Conservation (phyloP, 2,888 invertebrate genomes). For the Nomada flava region DNA sequence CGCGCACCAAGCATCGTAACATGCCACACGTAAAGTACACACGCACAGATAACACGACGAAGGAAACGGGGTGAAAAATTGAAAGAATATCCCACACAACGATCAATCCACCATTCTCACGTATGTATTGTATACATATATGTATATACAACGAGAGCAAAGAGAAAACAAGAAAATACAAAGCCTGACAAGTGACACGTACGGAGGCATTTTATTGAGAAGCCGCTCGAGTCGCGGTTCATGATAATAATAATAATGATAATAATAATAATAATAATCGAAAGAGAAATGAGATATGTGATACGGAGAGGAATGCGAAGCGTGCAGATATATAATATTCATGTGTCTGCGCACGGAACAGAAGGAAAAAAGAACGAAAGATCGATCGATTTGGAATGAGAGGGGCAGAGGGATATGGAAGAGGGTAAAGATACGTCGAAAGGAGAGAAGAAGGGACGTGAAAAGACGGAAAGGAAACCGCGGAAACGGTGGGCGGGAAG, state of each 20-base stretch:
- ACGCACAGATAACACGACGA: slow-evolving; percentile 16
- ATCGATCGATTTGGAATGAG: background rate
- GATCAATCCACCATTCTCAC: slow-evolving; percentile 46
- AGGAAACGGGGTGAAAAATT: slow-evolving; percentile 1
- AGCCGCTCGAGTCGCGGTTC: slow-evolving; percentile 75
- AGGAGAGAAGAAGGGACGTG: slow-evolving; percentile 10
- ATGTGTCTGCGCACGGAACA: background rate
- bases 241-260: slow-evolving; percentile 47
- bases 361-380: slow-evolving; percentile 10
- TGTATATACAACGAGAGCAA: slow-evolving; percentile 57
- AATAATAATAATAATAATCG: slow-evolving; percentile 34
- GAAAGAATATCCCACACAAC: slow-evolving; percentile 40
- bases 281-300: slow-evolving; percentile 29
- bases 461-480: slow-evolving; percentile 16
- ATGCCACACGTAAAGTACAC: background rate
- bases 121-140: slow-evolving; percentile 32
- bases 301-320: slow-evolving; percentile 25
- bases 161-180: slow-evolving; percentile 61
- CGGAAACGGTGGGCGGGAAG: background rate
- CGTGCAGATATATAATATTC: background rate
- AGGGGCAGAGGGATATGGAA: slow-evolving; percentile 12
- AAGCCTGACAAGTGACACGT: slow-evolving; percentile 70
- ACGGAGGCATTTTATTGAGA: slow-evolving; percentile 84
- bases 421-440: background rate
- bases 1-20: slow-evolving; percentile 23